Conservation (phyloP, 2,113 vertebrate genomes). For the Acanthochromis polyacanthus region DNA sequence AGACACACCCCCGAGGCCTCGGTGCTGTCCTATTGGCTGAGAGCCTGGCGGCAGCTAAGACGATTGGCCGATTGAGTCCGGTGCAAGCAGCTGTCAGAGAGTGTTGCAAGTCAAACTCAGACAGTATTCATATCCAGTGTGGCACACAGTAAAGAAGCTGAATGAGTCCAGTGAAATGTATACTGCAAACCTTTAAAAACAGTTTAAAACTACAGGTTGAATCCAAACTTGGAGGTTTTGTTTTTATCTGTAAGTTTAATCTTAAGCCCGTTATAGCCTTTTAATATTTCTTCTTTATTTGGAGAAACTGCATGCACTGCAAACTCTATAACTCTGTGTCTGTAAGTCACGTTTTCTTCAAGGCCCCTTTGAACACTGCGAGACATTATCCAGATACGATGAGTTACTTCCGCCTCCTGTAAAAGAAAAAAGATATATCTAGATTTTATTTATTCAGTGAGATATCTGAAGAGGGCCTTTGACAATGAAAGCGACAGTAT, state of each 20-base stretch:
- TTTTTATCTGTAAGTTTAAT: background rate
- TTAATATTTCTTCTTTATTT: background rate
- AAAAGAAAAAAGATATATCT: constrained; percentile 13
- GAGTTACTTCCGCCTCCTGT: background rate
- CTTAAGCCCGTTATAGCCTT: too few relatives aligned
- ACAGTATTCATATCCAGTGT: constrained; percentile 41
- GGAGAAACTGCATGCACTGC: background rate
- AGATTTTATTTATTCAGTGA: constrained; percentile 64
- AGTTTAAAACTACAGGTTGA: background rate
- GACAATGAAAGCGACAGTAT: constrained; percentile 41
- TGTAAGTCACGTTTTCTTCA: constrained; percentile 6
- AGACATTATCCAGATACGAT: background rate
- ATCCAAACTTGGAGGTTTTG: background rate
- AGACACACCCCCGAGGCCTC: constrained; percentile 70
- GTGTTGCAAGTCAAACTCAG: constrained; percentile 55
- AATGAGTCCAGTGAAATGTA: constrained; percentile 42
- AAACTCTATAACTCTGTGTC: constrained; percentile 5
- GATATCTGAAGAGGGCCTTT: constrained; percentile 15
- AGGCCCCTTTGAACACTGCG: background rate
- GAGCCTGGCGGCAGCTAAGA: background rate
- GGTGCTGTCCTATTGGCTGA: constrained; percentile 64
- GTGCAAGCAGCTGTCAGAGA: constrained; percentile 59
- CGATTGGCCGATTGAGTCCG: constrained; percentile 52
- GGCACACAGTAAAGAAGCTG: constrained; percentile 58
- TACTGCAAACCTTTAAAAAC: background rate